Evolutionary conservation across 2,888 invertebrate genomes (phyloP).

Genomic region (Aphelenchoides bicaudatus): DNA sequence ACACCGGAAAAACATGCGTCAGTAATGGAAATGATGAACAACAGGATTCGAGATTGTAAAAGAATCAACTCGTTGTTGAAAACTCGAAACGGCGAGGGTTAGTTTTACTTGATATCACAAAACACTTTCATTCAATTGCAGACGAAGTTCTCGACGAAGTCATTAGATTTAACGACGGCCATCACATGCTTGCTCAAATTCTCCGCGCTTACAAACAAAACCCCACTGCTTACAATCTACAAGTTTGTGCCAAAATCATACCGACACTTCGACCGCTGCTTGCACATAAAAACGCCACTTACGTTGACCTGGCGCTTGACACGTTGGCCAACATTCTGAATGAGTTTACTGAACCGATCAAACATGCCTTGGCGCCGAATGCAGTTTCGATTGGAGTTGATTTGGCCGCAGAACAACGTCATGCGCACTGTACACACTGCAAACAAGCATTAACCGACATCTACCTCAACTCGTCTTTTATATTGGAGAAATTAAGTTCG

Average conservation of each 20-base stretch:
- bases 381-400: conserved; percentile 31
- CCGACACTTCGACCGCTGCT: conserved; percentile 23
- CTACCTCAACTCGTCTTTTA: conserved; percentile 17
- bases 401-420: conserved; percentile 34
- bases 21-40: conserved; percentile 5
- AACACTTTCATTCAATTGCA: conserved; percentile 4
- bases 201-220: conserved; percentile 11
- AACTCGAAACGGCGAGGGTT: conserved; percentile 19
- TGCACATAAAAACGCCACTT: conserved; percentile 25
- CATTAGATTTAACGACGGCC: background rate
- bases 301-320: conserved; percentile 30
- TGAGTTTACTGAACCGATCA: conserved; percentile 29
- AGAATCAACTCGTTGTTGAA: conserved; percentile 17
- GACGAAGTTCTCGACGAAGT: conserved; percentile 25
- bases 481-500: background rate
- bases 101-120: background rate
- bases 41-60: conserved; percentile 13
- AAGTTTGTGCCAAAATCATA: conserved; percentile 11
- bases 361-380: conserved; percentile 31
- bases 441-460: conserved; percentile 25
- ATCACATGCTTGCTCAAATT: conserved; percentile 9
- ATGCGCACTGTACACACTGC: conserved; percentile 17
- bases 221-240: conserved; percentile 6
- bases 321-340: conserved; percentile 28
- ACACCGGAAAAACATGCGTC: conserved; percentile 1